Conservation (phyloP, 2,888 invertebrate genomes). For the Thera britannica region DNA sequence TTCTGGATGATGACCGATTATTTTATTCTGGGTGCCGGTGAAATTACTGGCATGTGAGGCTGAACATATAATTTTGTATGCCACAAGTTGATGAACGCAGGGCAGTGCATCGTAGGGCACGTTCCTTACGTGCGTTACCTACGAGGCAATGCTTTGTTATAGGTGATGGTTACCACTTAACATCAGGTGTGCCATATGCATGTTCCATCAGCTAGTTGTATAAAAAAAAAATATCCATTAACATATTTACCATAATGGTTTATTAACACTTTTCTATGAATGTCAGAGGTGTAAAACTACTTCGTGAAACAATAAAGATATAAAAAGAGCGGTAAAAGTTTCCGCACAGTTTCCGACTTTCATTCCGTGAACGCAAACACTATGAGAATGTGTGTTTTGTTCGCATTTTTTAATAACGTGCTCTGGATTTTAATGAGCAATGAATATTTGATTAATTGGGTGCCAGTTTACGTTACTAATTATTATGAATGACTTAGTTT, state of each 20-base stretch:
- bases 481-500: conserved; percentile 3
- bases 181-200: no score
- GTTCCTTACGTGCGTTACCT: no score
- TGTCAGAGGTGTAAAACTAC: conserved; percentile 17
- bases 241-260: conserved; percentile 14
- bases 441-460: conserved; percentile 28
- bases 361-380: conserved; percentile 55
- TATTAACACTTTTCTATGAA: conserved; percentile 5
- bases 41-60: no score
- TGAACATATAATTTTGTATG: no score
- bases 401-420: conserved; percentile 19
- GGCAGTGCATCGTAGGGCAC: no score
- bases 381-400: conserved; percentile 45
- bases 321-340: conserved; percentile 40
- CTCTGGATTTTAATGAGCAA: conserved; percentile 25
- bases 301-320: conserved; percentile 21
- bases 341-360: conserved; percentile 68
- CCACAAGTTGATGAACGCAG: no score
- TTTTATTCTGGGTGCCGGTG: no score
- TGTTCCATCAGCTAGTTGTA: no score
- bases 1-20: no score
- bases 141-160: no score
- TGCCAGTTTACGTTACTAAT: conserved; percentile 9
- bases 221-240: no score
- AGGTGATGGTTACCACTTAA: no score